Base-by-base conservation (phyloP, 2,888 invertebrate genomes). In the Erannis defoliaria region DNA sequence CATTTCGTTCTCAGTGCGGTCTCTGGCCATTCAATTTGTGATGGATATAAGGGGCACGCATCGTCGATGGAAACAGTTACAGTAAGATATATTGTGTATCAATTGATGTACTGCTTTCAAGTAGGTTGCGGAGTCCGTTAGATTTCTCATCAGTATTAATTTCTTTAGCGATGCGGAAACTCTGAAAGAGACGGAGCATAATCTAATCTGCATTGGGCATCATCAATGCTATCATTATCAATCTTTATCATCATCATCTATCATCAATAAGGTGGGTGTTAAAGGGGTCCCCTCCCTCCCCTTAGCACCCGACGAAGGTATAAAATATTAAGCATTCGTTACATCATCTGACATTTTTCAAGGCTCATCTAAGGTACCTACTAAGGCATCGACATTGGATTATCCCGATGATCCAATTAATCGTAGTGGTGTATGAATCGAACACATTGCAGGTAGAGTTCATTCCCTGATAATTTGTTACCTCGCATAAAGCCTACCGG, bases 11-110 rank as follows among this genome's bases (percentile, higher is more conserved):
- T 38, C 40, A 55, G 48, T 57, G 61, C 62, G 48, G 35, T 48
- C 40, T 64, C 31, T 38, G 61, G 53, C 59, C 50, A 56, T 55
- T 59, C 54, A 58, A 66, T 66, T 68, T 46, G 66, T 53, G 55
- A 68, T 55, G 64, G 68, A 46, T 62, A 37, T 60, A 49, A 61
- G 55, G 58, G 59, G 60, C 66, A 66, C 66, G 62, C 66, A 61
- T 59, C 50, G 60, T 12, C 23, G 45, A 60, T 64, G 55, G 29
- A 31, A 55, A 67, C 65, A 61, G 61, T 63, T 64, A 62, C 50
- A 51, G 21, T 21, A 61, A 43, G 21, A 62, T n/a, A 54, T n/a
- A 54, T 56, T 46, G 46, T 53, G 50, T 50, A 48, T 48, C 33
- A 18, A 40, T 40, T 12, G 12, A 5, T 45, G 42, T 53, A 18